Conservation (phyloP, 2,113 vertebrate genomes). For the Phocoena phocoena region DNA sequence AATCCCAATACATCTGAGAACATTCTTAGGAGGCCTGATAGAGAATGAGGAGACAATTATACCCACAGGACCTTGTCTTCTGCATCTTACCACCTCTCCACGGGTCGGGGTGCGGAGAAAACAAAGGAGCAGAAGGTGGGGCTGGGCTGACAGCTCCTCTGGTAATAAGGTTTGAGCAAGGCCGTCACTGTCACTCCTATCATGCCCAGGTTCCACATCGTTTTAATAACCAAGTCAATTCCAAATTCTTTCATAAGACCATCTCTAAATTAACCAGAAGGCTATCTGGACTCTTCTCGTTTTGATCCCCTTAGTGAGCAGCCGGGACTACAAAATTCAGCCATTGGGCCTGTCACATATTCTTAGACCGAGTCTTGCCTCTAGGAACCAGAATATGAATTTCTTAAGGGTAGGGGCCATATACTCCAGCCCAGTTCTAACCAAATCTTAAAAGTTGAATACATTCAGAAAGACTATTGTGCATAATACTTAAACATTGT, state of each 20-base stretch:
- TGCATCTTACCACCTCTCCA: background rate
- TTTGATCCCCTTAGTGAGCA: background rate
- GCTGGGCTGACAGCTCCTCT: background rate
- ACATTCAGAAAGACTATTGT: background rate
- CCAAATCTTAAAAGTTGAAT: background rate
- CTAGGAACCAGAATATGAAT: background rate
- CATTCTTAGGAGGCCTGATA: background rate
- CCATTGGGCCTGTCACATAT: background rate
- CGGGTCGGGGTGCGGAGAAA: fast-evolving
- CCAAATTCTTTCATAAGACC: background rate
- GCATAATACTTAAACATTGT: background rate
- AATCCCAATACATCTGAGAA: background rate
- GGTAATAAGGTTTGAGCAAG: background rate
- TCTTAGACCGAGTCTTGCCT: background rate
- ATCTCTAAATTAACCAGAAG: background rate
- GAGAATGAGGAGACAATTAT: background rate
- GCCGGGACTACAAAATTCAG: background rate
- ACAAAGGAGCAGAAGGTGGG: background rate
- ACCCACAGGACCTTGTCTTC: background rate
- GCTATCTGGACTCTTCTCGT: background rate
- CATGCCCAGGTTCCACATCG: background rate
- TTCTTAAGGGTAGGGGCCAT: background rate
- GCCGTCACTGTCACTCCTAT: background rate
- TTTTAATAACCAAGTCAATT: background rate
- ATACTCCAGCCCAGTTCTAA: background rate